Evolutionary conservation across 2,888 invertebrate species (phyloP).

Genomic region (Hanleya hanleyi): DNA sequence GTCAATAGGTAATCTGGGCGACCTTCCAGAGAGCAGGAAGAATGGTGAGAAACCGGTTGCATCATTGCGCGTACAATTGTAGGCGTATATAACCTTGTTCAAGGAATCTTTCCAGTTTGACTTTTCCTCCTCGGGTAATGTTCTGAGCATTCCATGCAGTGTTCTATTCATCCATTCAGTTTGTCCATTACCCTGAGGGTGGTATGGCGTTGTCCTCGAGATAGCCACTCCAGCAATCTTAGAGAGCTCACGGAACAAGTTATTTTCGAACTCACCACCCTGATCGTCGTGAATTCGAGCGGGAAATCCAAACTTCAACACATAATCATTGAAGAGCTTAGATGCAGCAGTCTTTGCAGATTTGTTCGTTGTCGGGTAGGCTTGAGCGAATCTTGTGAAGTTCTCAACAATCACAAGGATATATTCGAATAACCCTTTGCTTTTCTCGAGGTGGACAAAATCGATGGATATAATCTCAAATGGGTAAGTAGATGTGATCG

Average conservation of each 20-base stretch:
- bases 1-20: slow-evolving; percentile 1
- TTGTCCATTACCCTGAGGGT: not conserved
- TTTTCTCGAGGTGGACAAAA: not conserved
- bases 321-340: too few species aligned
- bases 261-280: too few species aligned
- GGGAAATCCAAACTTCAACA: too few species aligned
- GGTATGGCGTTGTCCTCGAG: not conserved
- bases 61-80: not conserved
- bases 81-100: not conserved
- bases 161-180: not conserved
- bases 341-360: too few species aligned
- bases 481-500: not conserved
- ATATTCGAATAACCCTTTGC: too few species aligned
- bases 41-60: not conserved
- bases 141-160: not conserved
- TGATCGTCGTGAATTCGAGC: too few species aligned
- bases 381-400: not conserved
- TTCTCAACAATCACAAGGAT: too few species aligned
- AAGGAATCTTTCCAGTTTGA: not conserved
- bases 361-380: not conserved
- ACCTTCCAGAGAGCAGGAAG: not conserved
- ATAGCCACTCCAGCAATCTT: too few species aligned
- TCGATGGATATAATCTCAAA: slow-evolving; percentile 1
- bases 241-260: too few species aligned
- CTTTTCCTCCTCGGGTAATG: not conserved